Evolutionary conservation across 1,140 invertebrate species (phyloP), one percentile per base, ranked within the genome.

Genomic region (Melipona quadrifasciata): DNA sequence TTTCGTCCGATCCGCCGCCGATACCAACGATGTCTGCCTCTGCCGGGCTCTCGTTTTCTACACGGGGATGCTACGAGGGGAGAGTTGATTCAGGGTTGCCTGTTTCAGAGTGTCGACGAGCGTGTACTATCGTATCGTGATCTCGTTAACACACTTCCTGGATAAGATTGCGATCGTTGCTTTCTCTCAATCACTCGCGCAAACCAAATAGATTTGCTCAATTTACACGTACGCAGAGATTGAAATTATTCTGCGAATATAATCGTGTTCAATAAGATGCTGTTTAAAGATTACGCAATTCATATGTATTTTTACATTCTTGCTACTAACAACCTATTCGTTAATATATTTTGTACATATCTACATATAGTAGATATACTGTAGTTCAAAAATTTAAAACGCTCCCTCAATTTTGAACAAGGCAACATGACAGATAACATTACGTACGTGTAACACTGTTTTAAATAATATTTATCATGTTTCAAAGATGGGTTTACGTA

Each of bases 321-420:
- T n/a, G 11, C 14, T 4, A n/a, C 24, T 61, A n/a, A 5, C 24
- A 0, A 5, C 0, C 24, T 5, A n/a, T 14, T 12, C n/a, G 12
- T 4, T 4, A 19, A 24, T 12, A n/a, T 4, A 24, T 61, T 61
- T 61, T 12, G 0, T 39, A 39, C 5, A 8, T 39, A 39, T 8
- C 8, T 47, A 47, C 39, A 39, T 39, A 39, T 39, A 39, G 4
- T 39, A 39, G 0, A 39, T 8, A 10, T 47, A 47, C 39, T 47
- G 8, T 47, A 4, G 39, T 5, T 39, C 39, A 47, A 8, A 47
- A 47, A 47, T 47, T 47, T 47, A 47, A 8, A 47, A 47, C 39
- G 0, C 39, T 39, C 39, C 8, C 6, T 47, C 39, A 47, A 10
- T 47, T 47, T 47, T 47, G 5, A 39, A 39, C 39, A 0, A 39